Evolutionary conservation across 2,888 invertebrate genomes (phyloP), one percentile per base, ranked within the genome.

Genomic region (Allygus modestus): DNA sequence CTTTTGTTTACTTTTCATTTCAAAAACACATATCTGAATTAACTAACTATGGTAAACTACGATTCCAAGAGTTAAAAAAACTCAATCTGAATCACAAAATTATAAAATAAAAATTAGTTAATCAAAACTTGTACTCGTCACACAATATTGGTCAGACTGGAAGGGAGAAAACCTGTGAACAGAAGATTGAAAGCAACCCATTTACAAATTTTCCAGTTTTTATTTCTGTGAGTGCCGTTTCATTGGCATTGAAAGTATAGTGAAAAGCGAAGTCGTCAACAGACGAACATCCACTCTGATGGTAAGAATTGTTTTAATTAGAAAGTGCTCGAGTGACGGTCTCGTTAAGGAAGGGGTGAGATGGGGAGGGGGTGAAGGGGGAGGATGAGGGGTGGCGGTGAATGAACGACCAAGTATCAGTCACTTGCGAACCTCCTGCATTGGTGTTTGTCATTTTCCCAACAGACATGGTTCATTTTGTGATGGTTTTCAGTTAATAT

Each of bases 261-360:
- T 65, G 15, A 65, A 65, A 65, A 65, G 65, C 65, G n/a, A 58
- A n/a, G 28, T 65, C 65, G 31, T 65, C 65, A 31, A 54, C 54
- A 54, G 54, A 54, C 54, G 65, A 65, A 65, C 65, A 65, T 65
- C 65, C 65, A 65, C 65, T 65, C 65, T 65, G 65, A 65, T 65
- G 65, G 65, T 31, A 65, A 65, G 65, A 65, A 65, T 65, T 65
- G 65, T 65, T 65, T 65, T 65, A 65, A 65, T 65, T 65, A 65
- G 65, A 65, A 65, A 65, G 65, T 65, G 31, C 65, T 65, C 65
- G 65, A 65, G 65, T 65, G 65, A 65, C 65, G 65, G 65, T 65
- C 65, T 65, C 65, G 65, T 65, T 65, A 65, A 28, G 65, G 15
- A 15, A 15, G 28, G 31, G 17, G 28, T 58, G 65, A 12, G 58